Evolutionary conservation across 2,888 invertebrate species (phyloP).

Genomic region (Lissonota sp.): DNA sequence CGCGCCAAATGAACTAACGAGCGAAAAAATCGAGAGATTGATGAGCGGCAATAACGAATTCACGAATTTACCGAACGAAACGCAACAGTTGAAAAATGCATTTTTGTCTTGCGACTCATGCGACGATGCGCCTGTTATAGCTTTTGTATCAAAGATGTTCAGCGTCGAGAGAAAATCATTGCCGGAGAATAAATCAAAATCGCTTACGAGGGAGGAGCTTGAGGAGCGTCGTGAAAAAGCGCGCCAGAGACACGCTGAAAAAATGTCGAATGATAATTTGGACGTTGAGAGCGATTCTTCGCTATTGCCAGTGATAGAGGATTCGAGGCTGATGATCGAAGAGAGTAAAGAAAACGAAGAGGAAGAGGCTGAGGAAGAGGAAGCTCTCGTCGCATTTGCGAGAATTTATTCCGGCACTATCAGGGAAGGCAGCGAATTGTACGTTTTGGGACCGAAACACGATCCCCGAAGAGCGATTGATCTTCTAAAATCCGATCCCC

Average conservation of each 20-base stretch:
- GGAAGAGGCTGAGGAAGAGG: conserved; percentile 70
- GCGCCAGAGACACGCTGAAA: conserved; percentile 87
- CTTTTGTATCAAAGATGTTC: conserved; percentile 95
- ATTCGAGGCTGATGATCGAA: conserved; percentile 26
- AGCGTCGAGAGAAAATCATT: conserved; percentile 90
- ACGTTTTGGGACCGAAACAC: conserved; percentile 94
- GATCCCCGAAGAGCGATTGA: conserved; percentile 88
- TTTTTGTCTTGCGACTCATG: conserved; percentile 89
- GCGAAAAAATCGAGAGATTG: conserved; percentile 92
- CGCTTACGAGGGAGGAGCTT: conserved; percentile 91
- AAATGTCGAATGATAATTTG: conserved; percentile 79
- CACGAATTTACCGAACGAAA: conserved; percentile 88
- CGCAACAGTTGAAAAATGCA: conserved; percentile 89
- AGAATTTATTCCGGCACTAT: conserved; percentile 96
- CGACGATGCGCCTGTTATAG: conserved; percentile 88
- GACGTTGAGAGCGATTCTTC: conserved; percentile 33
- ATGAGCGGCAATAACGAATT: conserved; percentile 90
- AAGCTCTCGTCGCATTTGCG: conserved; percentile 95
- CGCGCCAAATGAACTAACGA: conserved; percentile 90
- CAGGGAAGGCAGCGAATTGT: conserved; percentile 90
- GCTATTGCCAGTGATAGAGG: background rate
- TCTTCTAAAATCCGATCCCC: conserved; percentile 81
- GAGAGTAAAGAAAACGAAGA: background rate
- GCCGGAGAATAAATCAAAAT: conserved; percentile 92
- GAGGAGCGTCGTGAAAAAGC: conserved; percentile 88